Evolutionary conservation across 2,888 invertebrate genomes (phyloP), one percentile per base, ranked within the genome.

Genomic region (Ephialtes manifestator): DNA sequence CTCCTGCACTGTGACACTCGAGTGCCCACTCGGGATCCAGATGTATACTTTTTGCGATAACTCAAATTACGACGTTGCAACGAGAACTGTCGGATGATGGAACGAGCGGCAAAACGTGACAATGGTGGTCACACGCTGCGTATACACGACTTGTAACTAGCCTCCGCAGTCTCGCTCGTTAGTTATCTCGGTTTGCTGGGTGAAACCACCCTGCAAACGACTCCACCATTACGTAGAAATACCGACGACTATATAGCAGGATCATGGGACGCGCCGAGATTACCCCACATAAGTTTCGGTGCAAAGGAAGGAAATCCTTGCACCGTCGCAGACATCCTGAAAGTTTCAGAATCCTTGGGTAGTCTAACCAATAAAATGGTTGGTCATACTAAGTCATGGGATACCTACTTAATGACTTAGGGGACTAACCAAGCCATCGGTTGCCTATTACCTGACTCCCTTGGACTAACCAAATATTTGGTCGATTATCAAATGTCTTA

Each of bases 1-100:
- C 68, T 60, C 53, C 60, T 31, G 15, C 53, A 18, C 20, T 35
- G 65, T 43, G 76, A 58, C 58, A 20, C 58, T 58, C 51, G 75
- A 80, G 80, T 46, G 79, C 80, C 74, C 84, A 71, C 72, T 67
- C 76, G 80, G 65, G 71, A 65, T 46, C 18, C 15, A 65, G 35
- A 55, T 67, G 31, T 67, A 43, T 28, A 72, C 76, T 84, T 84
- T 81, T 81, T 77, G 72, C 80, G 72, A 84, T 81, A 77, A 84
- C 71, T 84, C 81, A 81, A 81, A 84, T 84, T 81, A 81, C 71
- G 58, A 60, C 77, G 80, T 77, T 81, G 58, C 70, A 35, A 63
- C 48, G 55, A 60, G 68, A 75, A 60, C 24, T 31, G 53, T 13
- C 35, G 79, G 58, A 83, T 79, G 74, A 83, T 74, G 79, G 78